Evolutionary conservation across 2,113 vertebrate genomes (phyloP).

Genomic region (Elanoides forficatus): DNA sequence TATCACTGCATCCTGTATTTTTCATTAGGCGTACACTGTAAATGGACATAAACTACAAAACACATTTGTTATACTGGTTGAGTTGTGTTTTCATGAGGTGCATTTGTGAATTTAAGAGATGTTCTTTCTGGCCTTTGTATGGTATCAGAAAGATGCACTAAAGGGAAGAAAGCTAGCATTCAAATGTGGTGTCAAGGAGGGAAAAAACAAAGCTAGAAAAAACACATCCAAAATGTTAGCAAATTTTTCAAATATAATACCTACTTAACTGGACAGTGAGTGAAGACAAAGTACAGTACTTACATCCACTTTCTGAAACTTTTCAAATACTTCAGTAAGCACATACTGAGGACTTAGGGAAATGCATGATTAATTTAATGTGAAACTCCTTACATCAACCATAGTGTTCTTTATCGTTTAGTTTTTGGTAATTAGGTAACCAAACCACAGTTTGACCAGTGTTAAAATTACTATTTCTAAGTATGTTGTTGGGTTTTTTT

Average conservation of each 20-base stretch:
- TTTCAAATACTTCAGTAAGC: not conserved
- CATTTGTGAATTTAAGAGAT: not conserved
- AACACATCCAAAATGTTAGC: not conserved
- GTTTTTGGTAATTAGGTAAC: not conserved
- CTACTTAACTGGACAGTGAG: not conserved
- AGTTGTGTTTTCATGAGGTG: not conserved
- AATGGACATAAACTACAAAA: not conserved
- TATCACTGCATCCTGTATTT: not conserved
- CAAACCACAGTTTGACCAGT: not conserved
- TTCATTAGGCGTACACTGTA: not conserved
- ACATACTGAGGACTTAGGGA: not conserved
- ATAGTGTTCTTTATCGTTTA: not conserved
- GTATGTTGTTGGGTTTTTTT: not conserved
- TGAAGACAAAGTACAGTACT: not conserved
- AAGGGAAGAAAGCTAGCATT: not conserved
- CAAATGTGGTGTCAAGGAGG: not conserved
- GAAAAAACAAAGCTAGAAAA: not conserved
- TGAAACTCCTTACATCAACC: not conserved
- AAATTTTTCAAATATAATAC: not conserved
- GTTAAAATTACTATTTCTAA: not conserved
- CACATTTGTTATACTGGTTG: not conserved
- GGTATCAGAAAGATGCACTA: not conserved
- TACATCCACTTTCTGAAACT: not conserved
- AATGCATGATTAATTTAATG: not conserved
- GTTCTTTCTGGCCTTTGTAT: not conserved